Percentiles rank a stretch among this genome's conserved stretches.
Evolutionary conservation across 2,888 invertebrate species (phyloP).

Genomic region (Anoplius nigerrimus): DNA sequence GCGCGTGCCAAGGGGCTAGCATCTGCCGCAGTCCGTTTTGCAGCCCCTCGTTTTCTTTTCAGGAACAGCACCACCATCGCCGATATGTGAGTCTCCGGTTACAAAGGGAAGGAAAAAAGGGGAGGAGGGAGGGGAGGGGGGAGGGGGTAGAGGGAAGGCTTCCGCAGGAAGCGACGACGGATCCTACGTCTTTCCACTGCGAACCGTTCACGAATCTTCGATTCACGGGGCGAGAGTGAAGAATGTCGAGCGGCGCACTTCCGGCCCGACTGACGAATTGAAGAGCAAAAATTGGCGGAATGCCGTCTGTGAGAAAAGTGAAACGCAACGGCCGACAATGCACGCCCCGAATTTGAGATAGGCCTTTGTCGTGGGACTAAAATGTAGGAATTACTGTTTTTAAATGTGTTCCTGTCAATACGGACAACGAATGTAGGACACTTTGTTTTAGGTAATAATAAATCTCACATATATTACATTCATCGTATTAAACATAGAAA

Average conservation of each 20-base stretch:
- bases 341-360: no score
- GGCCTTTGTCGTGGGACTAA: no score
- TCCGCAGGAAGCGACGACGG: conserved; percentile 71
- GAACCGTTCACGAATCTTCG: conserved; percentile 14
- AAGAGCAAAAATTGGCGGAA: no score
- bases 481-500: no score
- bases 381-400: no score
- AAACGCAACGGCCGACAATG: no score
- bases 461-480: no score
- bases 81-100: conserved; percentile 54
- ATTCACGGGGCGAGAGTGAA: conserved; percentile 4
- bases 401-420: no score
- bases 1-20: conserved; percentile 71
- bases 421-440: no score
- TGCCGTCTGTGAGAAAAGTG: no score
- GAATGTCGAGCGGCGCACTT: background rate
- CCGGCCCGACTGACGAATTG: no score
- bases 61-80: conserved; percentile 49
- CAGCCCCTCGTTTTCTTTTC: conserved; percentile 66
- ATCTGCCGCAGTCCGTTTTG: conserved; percentile 69
- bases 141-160: conserved; percentile 58
- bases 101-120: conserved; percentile 60
- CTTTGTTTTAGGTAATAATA: no score
- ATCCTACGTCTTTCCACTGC: conserved; percentile 44
- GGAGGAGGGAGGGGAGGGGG: background rate